These are phyloP conservation scores for Drosophila subquinaria DNA, from an alignment of 2,888 invertebrate genomes.

Conservation along the genomic window DNA sequence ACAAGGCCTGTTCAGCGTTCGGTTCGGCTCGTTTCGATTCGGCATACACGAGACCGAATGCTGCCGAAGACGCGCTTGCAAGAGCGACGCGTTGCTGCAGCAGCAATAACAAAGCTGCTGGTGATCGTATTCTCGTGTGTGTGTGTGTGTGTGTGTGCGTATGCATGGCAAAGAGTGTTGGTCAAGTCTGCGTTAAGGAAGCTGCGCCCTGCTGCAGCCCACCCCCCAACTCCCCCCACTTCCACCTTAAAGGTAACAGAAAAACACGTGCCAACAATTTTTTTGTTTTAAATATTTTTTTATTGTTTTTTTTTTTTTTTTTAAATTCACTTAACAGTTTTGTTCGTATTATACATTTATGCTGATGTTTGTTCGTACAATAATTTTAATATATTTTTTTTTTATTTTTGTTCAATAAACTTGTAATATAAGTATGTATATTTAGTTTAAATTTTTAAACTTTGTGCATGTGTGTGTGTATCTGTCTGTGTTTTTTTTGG, in stretches of 20 bases:
- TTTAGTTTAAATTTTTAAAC: slow-evolving; percentile 55
- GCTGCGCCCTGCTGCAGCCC: slow-evolving; percentile 18
- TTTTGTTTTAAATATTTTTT: slow-evolving; percentile 40
- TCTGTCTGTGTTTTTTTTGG: slow-evolving; percentile 30
- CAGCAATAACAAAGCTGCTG: slow-evolving; percentile 31
- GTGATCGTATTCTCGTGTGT: slow-evolving; percentile 8
- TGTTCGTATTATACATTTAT: slow-evolving; percentile 62
- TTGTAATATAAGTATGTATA: slow-evolving; percentile 56
- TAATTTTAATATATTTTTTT: slow-evolving; percentile 39
- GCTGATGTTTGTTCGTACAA: slow-evolving; percentile 49
- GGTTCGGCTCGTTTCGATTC: slow-evolving; percentile 21
- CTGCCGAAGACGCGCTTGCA: slow-evolving; percentile 38
- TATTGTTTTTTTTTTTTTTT: slow-evolving; percentile 32
- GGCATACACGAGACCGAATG: slow-evolving; percentile 23
- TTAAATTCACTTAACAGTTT: slow-evolving; percentile 64
- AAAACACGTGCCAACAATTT: slow-evolving; percentile 54
- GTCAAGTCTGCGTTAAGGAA: slow-evolving; percentile 29
- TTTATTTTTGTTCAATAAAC: slow-evolving; percentile 50
- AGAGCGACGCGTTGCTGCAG: slow-evolving; percentile 4
- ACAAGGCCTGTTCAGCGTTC: slow-evolving; percentile 39
- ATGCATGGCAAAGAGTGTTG: slow-evolving; percentile 1
- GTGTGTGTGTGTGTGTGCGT: neutral
- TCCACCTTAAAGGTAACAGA: slow-evolving; percentile 15
- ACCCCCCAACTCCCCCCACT: neutral
- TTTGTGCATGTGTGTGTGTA: slow-evolving; percentile 31